Conservation (phyloP, 2,113 vertebrate genomes). For the Zootoca vivipara region DNA sequence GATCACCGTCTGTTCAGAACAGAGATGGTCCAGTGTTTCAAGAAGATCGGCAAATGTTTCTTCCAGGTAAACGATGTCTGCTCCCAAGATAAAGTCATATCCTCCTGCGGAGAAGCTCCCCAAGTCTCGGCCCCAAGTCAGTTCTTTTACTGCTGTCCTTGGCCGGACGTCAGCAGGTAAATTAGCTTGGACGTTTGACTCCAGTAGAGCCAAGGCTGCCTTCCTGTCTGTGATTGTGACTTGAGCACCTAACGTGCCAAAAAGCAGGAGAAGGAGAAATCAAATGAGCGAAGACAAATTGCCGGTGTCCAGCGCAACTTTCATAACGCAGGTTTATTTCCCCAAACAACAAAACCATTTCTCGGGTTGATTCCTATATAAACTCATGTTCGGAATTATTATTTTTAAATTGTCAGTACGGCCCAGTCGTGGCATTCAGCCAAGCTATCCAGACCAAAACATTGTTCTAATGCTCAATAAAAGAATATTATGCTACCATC, state of each 20-base stretch:
- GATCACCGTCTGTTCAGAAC: conserved; percentile 76
- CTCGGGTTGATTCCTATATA: conserved; percentile 17
- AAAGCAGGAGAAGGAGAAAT: not conserved
- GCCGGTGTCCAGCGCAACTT: rapidly evolving
- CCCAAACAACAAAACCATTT: conserved; percentile 21
- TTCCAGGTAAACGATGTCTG: conserved; percentile 95
- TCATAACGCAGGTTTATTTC: conserved; percentile 9
- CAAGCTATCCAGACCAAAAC: not conserved
- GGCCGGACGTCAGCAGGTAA: conserved; percentile 75
- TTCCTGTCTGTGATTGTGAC: conserved; percentile 92
- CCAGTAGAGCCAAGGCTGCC: conserved; percentile 86
- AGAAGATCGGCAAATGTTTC: conserved; percentile 90
- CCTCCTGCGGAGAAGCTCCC: conserved; percentile 76
- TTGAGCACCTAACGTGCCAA: conserved; percentile 79
- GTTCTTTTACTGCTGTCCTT: conserved; percentile 82
- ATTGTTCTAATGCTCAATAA: not conserved
- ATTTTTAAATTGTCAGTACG: not conserved
- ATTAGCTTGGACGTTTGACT: conserved; percentile 87
- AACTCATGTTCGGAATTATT: not conserved
- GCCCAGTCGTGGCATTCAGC: not conserved
- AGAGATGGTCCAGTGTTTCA: conserved; percentile 85
- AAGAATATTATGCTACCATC: not conserved
- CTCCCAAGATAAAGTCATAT: conserved; percentile 90
- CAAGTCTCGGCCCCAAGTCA: conserved; percentile 89
- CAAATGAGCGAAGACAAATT: not conserved